Base-by-base conservation (phyloP, 1,140 invertebrate genomes). In the Heliconius nattereri region DNA sequence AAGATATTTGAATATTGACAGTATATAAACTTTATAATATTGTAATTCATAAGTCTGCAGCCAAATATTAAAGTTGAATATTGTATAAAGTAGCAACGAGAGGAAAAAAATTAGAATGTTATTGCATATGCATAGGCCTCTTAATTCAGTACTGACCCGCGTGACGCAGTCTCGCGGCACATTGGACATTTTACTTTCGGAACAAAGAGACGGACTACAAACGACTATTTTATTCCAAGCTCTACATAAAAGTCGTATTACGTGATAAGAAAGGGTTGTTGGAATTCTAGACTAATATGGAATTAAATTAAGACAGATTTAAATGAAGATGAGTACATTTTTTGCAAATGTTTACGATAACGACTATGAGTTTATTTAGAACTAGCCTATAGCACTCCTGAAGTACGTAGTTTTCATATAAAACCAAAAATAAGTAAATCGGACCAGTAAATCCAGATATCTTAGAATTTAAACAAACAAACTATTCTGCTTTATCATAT, bases 191-290 rank as follows among this genome's bases (percentile, higher is more conserved):
- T 78, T 82, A 84, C 83, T 84, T 79, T 70, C 78, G 80, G 80
- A 84, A 57, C 73, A 79, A 66, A 57, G 71, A 52, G 60, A 79
- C 76, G 77, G 83, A 82, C 79, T 82, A 84, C 76, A 84, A 82
- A 84, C 78, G 83, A 82, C 80, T 13, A 71, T 84, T 82, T 84
- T 84, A 84, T 82, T 73, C 80, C 76, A 80, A 80, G 60, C 72
- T 82, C 60, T 71, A 78, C 76, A 79, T 77, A 78, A 84, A 84
- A 75, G 73, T 66, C 71, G 73, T 70, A 70, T 76, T 78, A 70
- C 37, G 73, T 73, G 75, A 81, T 77, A 79, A 81, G 73, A 79
- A 76, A 78, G 1, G 45, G 45, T 71, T 52, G 75, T 19, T 73
- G 72, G 66, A 82, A 76, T 75, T 74, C 26, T 29, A 72, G 32